Conservation (phyloP, 2,888 invertebrate species). For the Amblyteles armatorius region DNA sequence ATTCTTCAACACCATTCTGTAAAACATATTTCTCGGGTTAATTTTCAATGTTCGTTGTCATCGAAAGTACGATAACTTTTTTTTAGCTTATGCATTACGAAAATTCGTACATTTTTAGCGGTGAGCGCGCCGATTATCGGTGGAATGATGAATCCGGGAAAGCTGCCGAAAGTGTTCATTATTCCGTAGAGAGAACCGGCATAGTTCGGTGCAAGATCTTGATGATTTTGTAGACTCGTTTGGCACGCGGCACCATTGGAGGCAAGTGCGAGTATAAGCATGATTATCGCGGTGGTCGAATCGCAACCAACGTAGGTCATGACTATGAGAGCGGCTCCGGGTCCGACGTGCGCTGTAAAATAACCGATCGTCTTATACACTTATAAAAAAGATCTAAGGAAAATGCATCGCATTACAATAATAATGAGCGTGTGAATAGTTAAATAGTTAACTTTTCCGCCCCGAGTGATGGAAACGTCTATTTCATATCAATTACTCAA, state of each 20-base stretch:
- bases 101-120: conserved; percentile 74
- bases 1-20: conserved; percentile 92
- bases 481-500: no score
- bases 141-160: conserved; percentile 83
- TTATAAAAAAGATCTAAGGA: neutral
- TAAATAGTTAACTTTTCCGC: no score
- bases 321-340: conserved; percentile 85
- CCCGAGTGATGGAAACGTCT: no score
- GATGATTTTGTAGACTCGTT: conserved; percentile 83
- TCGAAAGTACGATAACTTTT: neutral
- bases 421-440: neutral
- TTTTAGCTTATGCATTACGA: neutral
- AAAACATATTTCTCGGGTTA: conserved; percentile 72
- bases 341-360: conserved; percentile 82
- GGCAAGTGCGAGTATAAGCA: conserved; percentile 79
- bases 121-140: conserved; percentile 80
- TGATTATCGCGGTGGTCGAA: conserved; percentile 75
- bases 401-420: neutral
- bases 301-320: conserved; percentile 82
- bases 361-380: conserved; percentile 26
- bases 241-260: conserved; percentile 83
- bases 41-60: neutral
- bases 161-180: conserved; percentile 83
- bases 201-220: conserved; percentile 83
- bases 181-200: conserved; percentile 83